A percentile compares a stretch with the other conserved stretches of the same genome.
Evolutionary conservation across 2,888 invertebrate genomes (phyloP).

Genomic region (Panorpa germanica): DNA sequence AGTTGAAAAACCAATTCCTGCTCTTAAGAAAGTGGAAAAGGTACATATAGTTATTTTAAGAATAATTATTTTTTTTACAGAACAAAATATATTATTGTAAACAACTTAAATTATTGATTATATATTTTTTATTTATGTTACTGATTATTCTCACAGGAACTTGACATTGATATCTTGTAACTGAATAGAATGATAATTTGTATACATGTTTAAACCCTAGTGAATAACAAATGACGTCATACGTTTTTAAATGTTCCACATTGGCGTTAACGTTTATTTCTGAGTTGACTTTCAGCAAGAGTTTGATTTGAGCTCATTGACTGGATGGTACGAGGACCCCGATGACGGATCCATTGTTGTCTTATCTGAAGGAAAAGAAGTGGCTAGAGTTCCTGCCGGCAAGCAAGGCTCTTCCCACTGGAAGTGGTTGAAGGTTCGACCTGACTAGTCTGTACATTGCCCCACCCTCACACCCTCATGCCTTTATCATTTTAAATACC

Average conservation of each 20-base stretch:
- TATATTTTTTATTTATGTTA: constrained; percentile 7
- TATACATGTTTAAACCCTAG: constrained; percentile 2
- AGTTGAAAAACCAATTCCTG: constrained; percentile 68
- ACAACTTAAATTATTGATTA: constrained; percentile 8
- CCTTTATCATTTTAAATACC: too few relatives aligned
- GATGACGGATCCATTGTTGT: constrained; percentile 34
- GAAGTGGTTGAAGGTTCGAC: constrained; percentile 49
- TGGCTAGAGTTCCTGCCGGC: constrained; percentile 40
- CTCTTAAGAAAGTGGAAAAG: constrained; percentile 85
- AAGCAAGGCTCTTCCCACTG: constrained; percentile 41
- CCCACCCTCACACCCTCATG: too few relatives aligned
- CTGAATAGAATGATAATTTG: constrained; percentile 3
- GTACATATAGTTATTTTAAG: constrained; percentile 31
- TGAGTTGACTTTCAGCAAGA: too few relatives aligned
- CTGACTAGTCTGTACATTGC: too few relatives aligned
- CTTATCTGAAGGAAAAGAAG: constrained; percentile 39
- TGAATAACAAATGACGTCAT: too few relatives aligned
- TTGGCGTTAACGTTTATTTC: too few relatives aligned
- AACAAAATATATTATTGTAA: constrained; percentile 5
- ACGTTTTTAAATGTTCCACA: too few relatives aligned
- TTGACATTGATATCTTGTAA: neutral
- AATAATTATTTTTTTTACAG: constrained; percentile 8
- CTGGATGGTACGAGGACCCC: constrained; percentile 38
- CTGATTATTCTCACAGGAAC: neutral
- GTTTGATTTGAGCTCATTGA: too few relatives aligned